phyloP scores from a whole-genome alignment of 1,140 invertebrate genomes.

The Listronotus oregonensis region DNA sequence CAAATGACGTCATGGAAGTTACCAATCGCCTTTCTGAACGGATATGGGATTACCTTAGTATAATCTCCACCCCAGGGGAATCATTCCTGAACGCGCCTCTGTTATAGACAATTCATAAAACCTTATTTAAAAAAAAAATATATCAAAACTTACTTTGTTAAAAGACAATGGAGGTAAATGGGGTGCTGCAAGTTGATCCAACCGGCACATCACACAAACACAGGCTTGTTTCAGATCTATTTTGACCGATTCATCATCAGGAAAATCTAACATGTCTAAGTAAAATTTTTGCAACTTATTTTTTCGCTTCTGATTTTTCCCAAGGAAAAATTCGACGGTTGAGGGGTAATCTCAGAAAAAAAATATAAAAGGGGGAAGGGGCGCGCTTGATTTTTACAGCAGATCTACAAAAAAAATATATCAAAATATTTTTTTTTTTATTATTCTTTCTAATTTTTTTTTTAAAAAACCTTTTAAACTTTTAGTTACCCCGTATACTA shows the following conservation, averaged over 20 bases:
- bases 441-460: too few relatives aligned
- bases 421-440: too few relatives aligned
- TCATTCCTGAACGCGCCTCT: too few relatives aligned
- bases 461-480: too few relatives aligned
- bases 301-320: constrained; percentile 44
- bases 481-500: too few relatives aligned
- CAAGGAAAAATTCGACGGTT: constrained; percentile 28
- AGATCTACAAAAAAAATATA: constrained; percentile 33
- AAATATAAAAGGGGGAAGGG: constrained; percentile 73
- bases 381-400: constrained; percentile 63
- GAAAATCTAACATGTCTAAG: constrained; percentile 72
- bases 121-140: too few relatives aligned
- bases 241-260: constrained; percentile 75
- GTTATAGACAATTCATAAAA: too few relatives aligned
- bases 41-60: too few relatives aligned
- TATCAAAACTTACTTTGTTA: constrained; percentile 45
- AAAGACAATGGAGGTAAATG: constrained; percentile 71
- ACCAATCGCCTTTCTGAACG: too few relatives aligned
- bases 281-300: constrained; percentile 62
- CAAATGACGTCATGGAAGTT: too few relatives aligned
- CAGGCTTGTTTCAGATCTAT: constrained; percentile 86
- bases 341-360: constrained; percentile 62
- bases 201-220: constrained; percentile 85
- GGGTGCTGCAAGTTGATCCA: constrained; percentile 83
- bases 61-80: too few relatives aligned